Evolutionary conservation across 2,888 invertebrate genomes (phyloP).

Genomic region (Chesias legatella): DNA sequence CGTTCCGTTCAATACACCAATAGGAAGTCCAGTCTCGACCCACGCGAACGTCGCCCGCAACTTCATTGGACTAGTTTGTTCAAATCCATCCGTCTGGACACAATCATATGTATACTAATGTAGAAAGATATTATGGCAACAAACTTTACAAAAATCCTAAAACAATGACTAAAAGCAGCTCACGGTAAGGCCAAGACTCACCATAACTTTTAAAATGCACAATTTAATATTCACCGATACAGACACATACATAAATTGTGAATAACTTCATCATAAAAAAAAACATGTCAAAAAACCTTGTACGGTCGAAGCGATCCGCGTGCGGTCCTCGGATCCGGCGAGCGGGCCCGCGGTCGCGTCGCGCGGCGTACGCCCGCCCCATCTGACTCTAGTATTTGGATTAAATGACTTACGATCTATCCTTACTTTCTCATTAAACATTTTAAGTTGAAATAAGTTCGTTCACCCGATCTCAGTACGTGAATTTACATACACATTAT

Average conservation of each 20-base stretch:
- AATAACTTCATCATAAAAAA: slow-evolving; percentile 79
- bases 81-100: slow-evolving; percentile 76
- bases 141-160: slow-evolving; percentile 80
- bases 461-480: slow-evolving; percentile 76
- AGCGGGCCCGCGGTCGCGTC: slow-evolving; percentile 7
- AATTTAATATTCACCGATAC: slow-evolving; percentile 79
- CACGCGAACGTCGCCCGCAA: slow-evolving; percentile 52
- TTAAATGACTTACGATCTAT: slow-evolving; percentile 81
- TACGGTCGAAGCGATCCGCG: slow-evolving; percentile 57
- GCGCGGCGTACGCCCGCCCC: slow-evolving; percentile 29
- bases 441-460: slow-evolving; percentile 75
- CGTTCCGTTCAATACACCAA: slow-evolving; percentile 44
- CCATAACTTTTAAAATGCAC: slow-evolving; percentile 77
- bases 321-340: slow-evolving; percentile 33
- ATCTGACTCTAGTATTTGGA: slow-evolving; percentile 67
- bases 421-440: slow-evolving; percentile 77
- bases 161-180: slow-evolving; percentile 80
- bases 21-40: slow-evolving; percentile 47
- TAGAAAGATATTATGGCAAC: slow-evolving; percentile 81
- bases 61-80: slow-evolving; percentile 77
- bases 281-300: slow-evolving; percentile 76
- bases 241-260: slow-evolving; percentile 79
- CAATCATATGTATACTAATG: slow-evolving; percentile 75
- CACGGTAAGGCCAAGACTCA: slow-evolving; percentile 67
- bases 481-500: slow-evolving; percentile 78